These are phyloP conservation scores for Antechinus stuartii DNA, from an alignment of 2,113 vertebrate species.

Conservation along the genomic window DNA sequence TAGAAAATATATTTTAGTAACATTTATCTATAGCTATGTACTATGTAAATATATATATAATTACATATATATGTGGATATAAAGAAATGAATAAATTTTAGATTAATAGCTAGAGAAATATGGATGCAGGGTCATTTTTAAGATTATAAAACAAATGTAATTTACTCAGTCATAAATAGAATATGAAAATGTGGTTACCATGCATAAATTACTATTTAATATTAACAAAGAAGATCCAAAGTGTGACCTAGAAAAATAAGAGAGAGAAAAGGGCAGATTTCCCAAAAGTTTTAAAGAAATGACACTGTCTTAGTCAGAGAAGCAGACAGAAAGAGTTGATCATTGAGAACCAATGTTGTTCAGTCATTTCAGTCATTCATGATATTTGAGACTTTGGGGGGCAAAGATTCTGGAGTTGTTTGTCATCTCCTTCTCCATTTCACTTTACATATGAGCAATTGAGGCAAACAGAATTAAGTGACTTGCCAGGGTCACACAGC, in stretches of 20 bases:
- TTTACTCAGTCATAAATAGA: background rate
- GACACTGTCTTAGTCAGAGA: background rate
- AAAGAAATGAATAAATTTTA: background rate
- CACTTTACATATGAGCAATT: no score
- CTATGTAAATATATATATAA: no score
- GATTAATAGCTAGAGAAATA: background rate
- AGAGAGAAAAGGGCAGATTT: background rate
- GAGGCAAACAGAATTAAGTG: no score
- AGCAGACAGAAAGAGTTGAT: background rate
- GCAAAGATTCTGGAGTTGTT: no score
- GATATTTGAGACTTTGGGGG: no score
- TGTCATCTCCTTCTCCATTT: no score
- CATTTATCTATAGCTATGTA: background rate
- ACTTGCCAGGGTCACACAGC: no score
- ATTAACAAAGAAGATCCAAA: background rate
- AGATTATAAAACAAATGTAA: background rate
- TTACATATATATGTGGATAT: background rate
- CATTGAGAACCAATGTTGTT: background rate
- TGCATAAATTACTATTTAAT: background rate
- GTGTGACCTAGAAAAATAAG: background rate
- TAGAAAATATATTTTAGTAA: background rate
- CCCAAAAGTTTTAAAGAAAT: background rate
- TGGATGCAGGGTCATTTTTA: background rate
- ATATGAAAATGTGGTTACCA: background rate
- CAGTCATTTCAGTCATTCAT: no score